phyloP scores from a whole-genome alignment of 2,113 vertebrate species.

The Cephalopterus ornatus region DNA sequence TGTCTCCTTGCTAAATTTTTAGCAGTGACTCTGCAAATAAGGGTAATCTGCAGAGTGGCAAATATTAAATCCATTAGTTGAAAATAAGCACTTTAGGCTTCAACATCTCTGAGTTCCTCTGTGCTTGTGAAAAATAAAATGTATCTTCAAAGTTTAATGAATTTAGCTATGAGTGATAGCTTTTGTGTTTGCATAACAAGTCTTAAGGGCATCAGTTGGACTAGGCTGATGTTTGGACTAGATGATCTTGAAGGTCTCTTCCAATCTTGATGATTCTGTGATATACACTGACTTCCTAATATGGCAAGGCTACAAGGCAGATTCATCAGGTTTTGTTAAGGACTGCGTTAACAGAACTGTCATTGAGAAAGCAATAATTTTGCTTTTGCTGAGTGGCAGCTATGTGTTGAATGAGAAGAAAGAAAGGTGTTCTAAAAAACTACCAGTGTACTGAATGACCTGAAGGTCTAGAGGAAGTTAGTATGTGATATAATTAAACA shows the following conservation, averaged over 20 bases:
- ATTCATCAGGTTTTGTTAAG: neutral
- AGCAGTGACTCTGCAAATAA: neutral
- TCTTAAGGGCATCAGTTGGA: neutral
- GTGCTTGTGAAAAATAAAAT: neutral
- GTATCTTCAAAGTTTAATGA: neutral
- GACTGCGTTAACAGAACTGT: neutral
- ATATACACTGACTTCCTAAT: neutral
- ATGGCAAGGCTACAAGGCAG: neutral
- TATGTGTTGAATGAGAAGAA: neutral
- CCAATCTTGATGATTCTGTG: neutral
- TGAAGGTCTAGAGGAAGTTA: neutral
- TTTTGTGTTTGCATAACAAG: neutral
- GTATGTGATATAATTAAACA: neutral
- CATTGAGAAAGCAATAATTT: neutral
- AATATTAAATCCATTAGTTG: neutral
- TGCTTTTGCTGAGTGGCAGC: neutral
- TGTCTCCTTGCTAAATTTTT: neutral
- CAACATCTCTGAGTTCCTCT: neutral
- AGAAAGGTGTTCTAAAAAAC: neutral
- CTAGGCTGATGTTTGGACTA: neutral
- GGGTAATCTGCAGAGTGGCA: neutral
- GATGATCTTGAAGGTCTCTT: neutral
- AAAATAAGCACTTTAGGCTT: neutral
- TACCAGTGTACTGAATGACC: neutral
- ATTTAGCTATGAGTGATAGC: neutral